These are phyloP conservation scores for Plecturocebus donacophilus DNA, from an alignment of 2,113 vertebrate species.

Conservation along the genomic window DNA sequence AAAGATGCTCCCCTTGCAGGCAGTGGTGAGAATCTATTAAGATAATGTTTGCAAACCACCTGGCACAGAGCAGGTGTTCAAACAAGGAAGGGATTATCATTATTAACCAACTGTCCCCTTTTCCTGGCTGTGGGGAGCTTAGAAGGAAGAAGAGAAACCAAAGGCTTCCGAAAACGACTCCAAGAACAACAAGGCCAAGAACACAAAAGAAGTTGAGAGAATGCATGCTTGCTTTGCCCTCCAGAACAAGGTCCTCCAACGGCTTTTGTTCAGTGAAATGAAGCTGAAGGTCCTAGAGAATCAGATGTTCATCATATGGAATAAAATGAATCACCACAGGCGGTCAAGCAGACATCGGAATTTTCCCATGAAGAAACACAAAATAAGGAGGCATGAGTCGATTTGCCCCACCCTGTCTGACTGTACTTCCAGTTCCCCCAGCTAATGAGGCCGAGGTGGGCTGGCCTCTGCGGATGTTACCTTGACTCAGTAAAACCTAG, in stretches of 20 bases:
- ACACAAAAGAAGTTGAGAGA: background rate
- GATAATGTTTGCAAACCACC: background rate
- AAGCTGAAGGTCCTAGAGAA: constrained; percentile 76
- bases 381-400: background rate
- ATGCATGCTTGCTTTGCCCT: constrained; percentile 64
- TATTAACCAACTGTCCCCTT: background rate
- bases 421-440: constrained; percentile 33
- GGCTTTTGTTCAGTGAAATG: constrained; percentile 73
- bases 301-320: constrained; percentile 78
- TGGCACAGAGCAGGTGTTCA: background rate
- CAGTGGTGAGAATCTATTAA: background rate
- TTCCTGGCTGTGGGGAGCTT: background rate
- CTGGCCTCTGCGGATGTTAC: constrained; percentile 5
- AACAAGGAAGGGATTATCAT: background rate
- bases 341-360: background rate
- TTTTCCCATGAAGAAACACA: background rate
- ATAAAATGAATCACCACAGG: constrained; percentile 44
- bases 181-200: rapidly evolving
- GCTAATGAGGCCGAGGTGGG: background rate
- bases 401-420: constrained; percentile 21
- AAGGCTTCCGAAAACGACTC: background rate
- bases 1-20: background rate
- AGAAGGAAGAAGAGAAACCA: constrained; percentile 43
- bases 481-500: constrained; percentile 32
- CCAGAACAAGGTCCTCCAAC: constrained; percentile 71